Base-by-base conservation (phyloP, 2,113 vertebrate genomes). In the Apus apus region DNA sequence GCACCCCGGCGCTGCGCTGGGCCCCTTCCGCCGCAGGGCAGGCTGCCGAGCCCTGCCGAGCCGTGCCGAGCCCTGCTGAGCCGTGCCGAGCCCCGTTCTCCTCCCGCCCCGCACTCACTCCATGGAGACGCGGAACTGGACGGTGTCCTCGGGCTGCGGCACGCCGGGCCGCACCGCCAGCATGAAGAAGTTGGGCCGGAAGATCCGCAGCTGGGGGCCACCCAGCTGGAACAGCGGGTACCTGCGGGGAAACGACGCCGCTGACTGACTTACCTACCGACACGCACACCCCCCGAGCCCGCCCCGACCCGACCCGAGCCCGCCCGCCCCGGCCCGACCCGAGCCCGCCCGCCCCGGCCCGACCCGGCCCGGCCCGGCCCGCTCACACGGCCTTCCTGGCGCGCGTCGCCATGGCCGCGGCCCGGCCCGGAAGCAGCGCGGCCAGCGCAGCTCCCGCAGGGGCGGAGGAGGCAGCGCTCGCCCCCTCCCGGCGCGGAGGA, bases 71-170 rank as follows among this genome's bases (percentile, higher is more conserved):
- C n/a, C n/a, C n/a, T n/a, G n/a, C n/a, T n/a, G n/a, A n/a, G n/a
- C n/a, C 11, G 3, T n/a, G 27, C 65, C 53, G 22, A 8, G 57
- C 18, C 36, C 57, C 51, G 21, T 23, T 22, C 32, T 20, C 13
- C 21, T 11, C 48, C 22, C 18, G 13, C 45, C 68, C 58, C 71
- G 65, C 71, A 98, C 99, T 99, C 98, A 99, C 99, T 98, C 98
- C 98, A 99, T 97, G n/a, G 99, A 98, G 78, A 99, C 97, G 57
- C 98, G 98, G 97, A 99, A 99, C 97, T 99, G 99, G 80, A 98
- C 99, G 0, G 98, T 99, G 86, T 99, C 99, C 72, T 98, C 97
- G 4, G 99, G 99, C 96, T 98, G 99, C 32, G 98, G 98, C 57
- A 97, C 97, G 26, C 99, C 99, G 1, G 99, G 99, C 96, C 98